Base-by-base conservation (phyloP, 2,797 vertebrate species). In the Champsocephalus esox region DNA sequence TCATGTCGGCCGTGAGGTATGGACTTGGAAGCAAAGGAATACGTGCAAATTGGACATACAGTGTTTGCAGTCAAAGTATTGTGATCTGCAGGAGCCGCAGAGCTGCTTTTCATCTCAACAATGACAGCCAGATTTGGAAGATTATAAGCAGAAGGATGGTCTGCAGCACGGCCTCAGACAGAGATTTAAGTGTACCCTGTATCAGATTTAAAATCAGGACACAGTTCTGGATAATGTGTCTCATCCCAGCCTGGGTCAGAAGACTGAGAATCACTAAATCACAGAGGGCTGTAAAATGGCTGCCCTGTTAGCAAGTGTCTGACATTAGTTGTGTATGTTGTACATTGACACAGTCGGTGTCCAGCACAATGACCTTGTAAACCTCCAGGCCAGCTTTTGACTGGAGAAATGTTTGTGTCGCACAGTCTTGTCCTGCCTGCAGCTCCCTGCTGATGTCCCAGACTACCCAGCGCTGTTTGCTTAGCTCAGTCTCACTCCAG, bases 371-470 rank as follows among this genome's bases (percentile, higher is more conserved):
- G 70, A 73, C 73, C 52, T 54, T 72, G 68, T 46, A 4, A 79
- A 59, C 69, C 69, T 70, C 34, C n/a, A 68, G 72, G 9, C 51
- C 5, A 54, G 64, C 77, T 69, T 66, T 56, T 34, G 75, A 75
- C 54, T 34, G 59, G 28, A 82, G 60, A 70, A 58, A 55, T 79
- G 21, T 57, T 81, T 77, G 43, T 68, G 54, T 61, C 45, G 57
- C 54, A 44, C 52, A 0, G 2, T 62, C 57, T 59, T 70, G 76
- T 85, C 60, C 73, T 55, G 81, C 73, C 60, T 82, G 51, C 57
- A 76, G 59, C 54, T 65, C 49, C 87, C 81, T 79, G 58, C 84
- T 62, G 85, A 90, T 88, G 73, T 86, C 64, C 73, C 60, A 73
- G 75, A 79, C 81, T 63, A 28, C 75, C 55, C 50, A 62, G 73